Base-by-base conservation (phyloP, 1,140 invertebrate genomes). In the Temnothorax curvispinosus region DNA sequence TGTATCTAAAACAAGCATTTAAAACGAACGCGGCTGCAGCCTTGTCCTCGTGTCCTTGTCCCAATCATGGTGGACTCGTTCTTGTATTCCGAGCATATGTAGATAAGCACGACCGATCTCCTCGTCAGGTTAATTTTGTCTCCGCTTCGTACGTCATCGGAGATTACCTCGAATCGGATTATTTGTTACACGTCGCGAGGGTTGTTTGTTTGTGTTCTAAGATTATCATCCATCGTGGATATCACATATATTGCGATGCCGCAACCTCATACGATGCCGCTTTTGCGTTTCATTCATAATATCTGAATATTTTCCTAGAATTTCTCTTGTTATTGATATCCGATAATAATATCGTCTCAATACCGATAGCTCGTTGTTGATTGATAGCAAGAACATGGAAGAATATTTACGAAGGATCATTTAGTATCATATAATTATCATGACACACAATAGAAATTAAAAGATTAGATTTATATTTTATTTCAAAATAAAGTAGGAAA, bases 71-170 rank as follows among this genome's bases (percentile, higher is more conserved):
- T 27, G 7, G 7, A 44, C 44, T 80, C 62, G 5, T 78, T 78
- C 18, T 27, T 78, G 41, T 58, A 27, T 78, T 67, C 18, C 32
- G 62, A 64, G 21, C 41, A n/a, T 13, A 38, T 27, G 27, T 27
- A 6, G 47, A 76, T 54, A 62, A 60, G 56, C n/a, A 35, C 9
- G 62, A 54, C 50, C 54, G 69, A 75, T 75, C 9, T 84, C 1
- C 54, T 50, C 4, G 21, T 8, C 38, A 15, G 56, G 80, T 75
- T 75, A 84, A 75, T 84, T 84, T 84, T 75, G 80, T 60, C 54
- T 21, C 7, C 38, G 54, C 54, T n/a, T 84, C 54, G 27, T 75
- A 60, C 67, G 80, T 84, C 69, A 84, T 84, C 41, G 44, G 41
- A 50, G 18, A 11, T 54, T 74, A 44, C 54, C 18, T 60, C 9